phyloP scores from a whole-genome alignment of 2,888 invertebrate species.

The Melinaea menophilus region DNA sequence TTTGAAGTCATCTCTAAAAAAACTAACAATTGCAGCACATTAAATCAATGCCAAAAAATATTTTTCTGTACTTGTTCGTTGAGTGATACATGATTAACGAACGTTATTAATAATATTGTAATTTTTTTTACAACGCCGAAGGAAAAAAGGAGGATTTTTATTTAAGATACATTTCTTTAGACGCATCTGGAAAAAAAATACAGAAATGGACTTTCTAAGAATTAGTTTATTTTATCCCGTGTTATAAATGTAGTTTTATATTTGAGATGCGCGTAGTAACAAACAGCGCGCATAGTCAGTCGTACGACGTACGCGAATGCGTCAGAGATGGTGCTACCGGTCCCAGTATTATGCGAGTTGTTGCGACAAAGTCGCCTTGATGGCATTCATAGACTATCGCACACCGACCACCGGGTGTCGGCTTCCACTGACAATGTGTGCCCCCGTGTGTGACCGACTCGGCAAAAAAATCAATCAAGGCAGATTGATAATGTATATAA shows the following conservation, averaged over 20 bases:
- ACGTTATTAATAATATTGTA: not conserved
- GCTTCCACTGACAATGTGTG: slow-evolving; percentile 62
- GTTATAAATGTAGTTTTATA: slow-evolving; percentile 1
- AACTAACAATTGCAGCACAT: not conserved
- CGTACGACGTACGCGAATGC: slow-evolving; percentile 51
- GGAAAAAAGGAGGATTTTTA: not conserved
- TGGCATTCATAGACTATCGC: slow-evolving; percentile 54
- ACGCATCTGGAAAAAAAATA: too few species aligned
- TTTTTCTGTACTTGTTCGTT: not conserved
- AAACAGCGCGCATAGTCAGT: slow-evolving; percentile 41
- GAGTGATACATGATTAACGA: not conserved
- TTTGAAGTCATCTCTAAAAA: not conserved
- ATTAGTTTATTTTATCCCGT: too few species aligned
- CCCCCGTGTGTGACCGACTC: slow-evolving; percentile 34
- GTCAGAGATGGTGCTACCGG: slow-evolving; percentile 57
- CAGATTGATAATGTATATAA: too few species aligned
- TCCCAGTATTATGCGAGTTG: slow-evolving; percentile 51
- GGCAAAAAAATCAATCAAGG: too few species aligned
- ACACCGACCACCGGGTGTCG: slow-evolving; percentile 49
- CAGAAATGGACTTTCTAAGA: too few species aligned
- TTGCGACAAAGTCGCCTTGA: slow-evolving; percentile 46
- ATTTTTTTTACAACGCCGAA: not conserved
- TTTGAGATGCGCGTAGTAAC: slow-evolving; percentile 29
- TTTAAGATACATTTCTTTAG: too few species aligned
- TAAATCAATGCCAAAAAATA: not conserved